A percentile compares a stretch with the other conserved stretches of the same genome.
phyloP scores from a whole-genome alignment of 2,113 vertebrate genomes.

The Psittacara wagleri region DNA sequence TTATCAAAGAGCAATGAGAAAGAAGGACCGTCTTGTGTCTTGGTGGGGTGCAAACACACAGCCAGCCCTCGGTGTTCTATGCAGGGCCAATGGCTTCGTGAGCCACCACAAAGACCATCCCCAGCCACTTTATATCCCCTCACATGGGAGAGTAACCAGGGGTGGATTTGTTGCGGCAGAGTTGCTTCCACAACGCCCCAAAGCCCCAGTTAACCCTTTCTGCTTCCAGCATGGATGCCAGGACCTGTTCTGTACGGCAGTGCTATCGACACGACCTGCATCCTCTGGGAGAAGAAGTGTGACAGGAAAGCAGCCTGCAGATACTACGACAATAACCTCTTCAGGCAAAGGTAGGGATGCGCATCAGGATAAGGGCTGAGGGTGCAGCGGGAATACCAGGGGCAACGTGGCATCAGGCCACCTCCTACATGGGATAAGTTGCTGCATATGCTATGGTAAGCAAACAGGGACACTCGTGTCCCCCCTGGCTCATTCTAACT shows the following conservation, averaged over 20 bases:
- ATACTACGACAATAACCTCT: constrained; percentile 85
- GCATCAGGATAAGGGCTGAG: too few species aligned
- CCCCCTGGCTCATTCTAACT: fast-evolving
- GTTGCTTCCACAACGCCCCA: not conserved
- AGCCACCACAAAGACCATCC: not conserved
- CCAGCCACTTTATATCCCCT: not conserved
- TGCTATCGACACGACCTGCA: constrained; percentile 87
- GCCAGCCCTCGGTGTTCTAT: fast-evolving
- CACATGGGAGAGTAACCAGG: not conserved
- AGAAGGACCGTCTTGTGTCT: not conserved
- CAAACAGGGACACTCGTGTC: fast-evolving
- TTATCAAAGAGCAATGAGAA: not conserved
- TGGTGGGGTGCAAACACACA: not conserved
- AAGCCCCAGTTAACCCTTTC: not conserved
- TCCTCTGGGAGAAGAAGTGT: constrained; percentile 85
- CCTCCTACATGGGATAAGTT: fast-evolving
- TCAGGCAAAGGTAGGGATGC: constrained; percentile 81
- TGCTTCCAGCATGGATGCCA: constrained; percentile 87
- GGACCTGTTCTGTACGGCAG: constrained; percentile 88
- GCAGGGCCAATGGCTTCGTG: not conserved
- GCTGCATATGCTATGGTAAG: fast-evolving
- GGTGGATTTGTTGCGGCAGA: not conserved
- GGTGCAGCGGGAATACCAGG: not conserved
- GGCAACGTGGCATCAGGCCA: fast-evolving
- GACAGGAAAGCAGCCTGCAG: constrained; percentile 78